Conservation (phyloP, 1,140 invertebrate genomes). For the Heliconius nattereri region DNA sequence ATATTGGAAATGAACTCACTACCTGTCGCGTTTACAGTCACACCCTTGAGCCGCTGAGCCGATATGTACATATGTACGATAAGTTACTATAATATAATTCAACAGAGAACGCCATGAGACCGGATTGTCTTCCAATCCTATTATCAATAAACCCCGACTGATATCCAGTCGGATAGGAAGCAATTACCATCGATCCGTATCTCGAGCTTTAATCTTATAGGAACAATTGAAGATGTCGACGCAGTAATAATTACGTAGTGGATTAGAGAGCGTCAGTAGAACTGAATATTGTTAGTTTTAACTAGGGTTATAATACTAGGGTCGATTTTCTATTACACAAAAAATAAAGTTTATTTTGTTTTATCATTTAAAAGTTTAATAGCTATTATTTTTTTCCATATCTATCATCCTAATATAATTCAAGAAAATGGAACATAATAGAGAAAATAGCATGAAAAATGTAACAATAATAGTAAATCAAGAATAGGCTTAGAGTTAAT, state of each 20-base stretch:
- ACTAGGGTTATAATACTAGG: background rate
- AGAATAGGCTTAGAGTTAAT: no score
- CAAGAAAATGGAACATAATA: no score
- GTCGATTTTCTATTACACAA: background rate
- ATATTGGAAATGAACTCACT: no score
- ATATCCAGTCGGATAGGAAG: background rate
- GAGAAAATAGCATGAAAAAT: no score
- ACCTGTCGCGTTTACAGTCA: background rate
- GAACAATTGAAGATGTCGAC: background rate
- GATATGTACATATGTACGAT: background rate
- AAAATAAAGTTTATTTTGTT: background rate
- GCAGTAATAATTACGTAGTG: background rate
- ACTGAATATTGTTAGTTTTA: background rate
- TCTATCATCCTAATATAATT: no score
- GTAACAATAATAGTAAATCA: no score
- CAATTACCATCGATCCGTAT: background rate
- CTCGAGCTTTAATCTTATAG: constrained; percentile 5
- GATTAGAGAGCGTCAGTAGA: background rate
- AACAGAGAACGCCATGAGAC: background rate
- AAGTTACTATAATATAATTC: background rate
- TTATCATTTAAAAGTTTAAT: background rate
- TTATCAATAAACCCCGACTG: background rate
- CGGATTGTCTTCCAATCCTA: background rate
- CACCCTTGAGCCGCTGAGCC: no score
- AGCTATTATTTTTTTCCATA: background rate